Evolutionary conservation across 2,113 vertebrate species (phyloP).

Genomic region (Nycticorax nycticorax): DNA sequence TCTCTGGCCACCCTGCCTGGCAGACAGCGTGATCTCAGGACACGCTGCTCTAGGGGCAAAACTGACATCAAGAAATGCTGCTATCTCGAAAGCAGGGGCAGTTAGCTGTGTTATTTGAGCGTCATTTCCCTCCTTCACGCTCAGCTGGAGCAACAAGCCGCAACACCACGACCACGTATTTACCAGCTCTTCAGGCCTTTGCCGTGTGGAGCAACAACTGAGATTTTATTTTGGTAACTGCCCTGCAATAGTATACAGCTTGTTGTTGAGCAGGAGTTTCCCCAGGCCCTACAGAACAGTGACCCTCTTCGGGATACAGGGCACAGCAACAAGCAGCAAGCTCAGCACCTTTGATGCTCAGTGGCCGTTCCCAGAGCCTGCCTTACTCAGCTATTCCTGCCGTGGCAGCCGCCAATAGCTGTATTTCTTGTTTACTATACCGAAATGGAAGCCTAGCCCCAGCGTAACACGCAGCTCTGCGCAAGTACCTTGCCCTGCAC

Average conservation of each 20-base stretch:
- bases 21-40: too few relatives aligned
- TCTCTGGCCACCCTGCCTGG: background rate
- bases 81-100: background rate
- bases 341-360: background rate
- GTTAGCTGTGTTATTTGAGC: background rate
- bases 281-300: background rate
- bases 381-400: background rate
- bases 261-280: background rate
- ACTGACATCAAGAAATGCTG: background rate
- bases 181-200: background rate
- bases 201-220: rapidly evolving
- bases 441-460: background rate
- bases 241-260: background rate
- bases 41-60: background rate
- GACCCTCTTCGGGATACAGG: background rate
- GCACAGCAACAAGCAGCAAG: background rate
- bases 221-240: background rate
- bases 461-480: background rate
- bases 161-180: background rate
- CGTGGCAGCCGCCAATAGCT: background rate
- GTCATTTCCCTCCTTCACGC: background rate
- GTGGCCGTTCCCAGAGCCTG: background rate
- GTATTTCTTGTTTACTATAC: background rate
- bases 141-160: background rate
- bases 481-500: background rate